These are phyloP conservation scores for Chiloscyllium plagiosum DNA, from an alignment of 2,113 vertebrate species.

Conservation along the genomic window DNA sequence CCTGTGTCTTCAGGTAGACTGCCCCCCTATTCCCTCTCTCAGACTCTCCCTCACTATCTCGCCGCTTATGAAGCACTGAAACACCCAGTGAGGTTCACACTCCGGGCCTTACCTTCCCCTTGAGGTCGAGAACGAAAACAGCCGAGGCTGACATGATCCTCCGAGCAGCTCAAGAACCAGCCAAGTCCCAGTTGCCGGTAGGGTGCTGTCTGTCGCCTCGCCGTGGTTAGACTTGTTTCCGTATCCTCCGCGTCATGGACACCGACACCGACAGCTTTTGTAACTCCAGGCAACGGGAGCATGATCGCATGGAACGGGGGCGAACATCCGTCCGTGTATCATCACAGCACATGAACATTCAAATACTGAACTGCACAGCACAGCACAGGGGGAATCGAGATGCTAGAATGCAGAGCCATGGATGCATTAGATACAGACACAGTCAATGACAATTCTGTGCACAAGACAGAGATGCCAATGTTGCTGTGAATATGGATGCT, in stretches of 20 bases:
- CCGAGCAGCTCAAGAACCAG: background rate
- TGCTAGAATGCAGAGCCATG: background rate
- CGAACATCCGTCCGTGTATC: background rate
- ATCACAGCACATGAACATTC: background rate
- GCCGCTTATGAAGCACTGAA: background rate
- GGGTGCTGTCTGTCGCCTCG: background rate
- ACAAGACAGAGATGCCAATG: background rate
- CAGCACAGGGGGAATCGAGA: background rate
- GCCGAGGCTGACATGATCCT: slow-evolving; percentile 65
- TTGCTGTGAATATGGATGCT: no score
- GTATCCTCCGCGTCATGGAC: slow-evolving; percentile 22
- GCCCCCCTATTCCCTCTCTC: no score
- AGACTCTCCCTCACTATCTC: background rate
- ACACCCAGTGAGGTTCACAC: background rate
- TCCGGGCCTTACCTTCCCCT: slow-evolving; percentile 64
- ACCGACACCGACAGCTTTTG: background rate
- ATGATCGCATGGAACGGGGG: background rate
- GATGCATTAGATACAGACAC: background rate
- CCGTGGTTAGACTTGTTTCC: background rate
- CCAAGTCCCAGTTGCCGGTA: background rate
- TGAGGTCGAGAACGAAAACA: slow-evolving; percentile 67
- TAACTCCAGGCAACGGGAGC: background rate
- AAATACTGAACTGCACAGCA: background rate
- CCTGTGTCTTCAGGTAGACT: background rate
- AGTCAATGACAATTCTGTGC: background rate